These are phyloP conservation scores for Prosopocoilus inquinatus DNA, from an alignment of 2,888 invertebrate species.

Conservation along the genomic window DNA sequence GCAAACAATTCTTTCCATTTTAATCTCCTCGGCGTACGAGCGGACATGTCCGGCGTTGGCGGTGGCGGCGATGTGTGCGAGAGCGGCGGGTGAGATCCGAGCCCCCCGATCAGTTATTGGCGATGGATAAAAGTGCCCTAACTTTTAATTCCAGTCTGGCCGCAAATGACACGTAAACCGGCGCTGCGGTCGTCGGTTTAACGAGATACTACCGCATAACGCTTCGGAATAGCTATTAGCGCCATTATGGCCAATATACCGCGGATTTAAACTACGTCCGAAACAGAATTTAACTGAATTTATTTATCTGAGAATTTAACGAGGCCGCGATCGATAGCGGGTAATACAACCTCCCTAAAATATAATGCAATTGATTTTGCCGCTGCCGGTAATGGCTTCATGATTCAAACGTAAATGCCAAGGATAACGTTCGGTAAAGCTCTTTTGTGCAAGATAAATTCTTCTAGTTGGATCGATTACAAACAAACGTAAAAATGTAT, in stretches of 20 bases:
- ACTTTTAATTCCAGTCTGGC: slow-evolving; percentile 49
- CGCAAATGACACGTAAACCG: slow-evolving; percentile 50
- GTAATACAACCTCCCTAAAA: slow-evolving; percentile 8
- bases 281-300: slow-evolving; percentile 21
- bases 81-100: slow-evolving; percentile 14
- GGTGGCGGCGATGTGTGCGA: slow-evolving; percentile 15
- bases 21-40: slow-evolving; percentile 7
- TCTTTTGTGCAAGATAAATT: too few species aligned
- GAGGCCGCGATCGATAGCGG: slow-evolving; percentile 13
- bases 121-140: slow-evolving; percentile 44
- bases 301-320: slow-evolving; percentile 21
- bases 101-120: slow-evolving; percentile 34
- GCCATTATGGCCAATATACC: slow-evolving; percentile 46
- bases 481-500: too few species aligned
- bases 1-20: slow-evolving; percentile 13
- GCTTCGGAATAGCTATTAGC: slow-evolving; percentile 48
- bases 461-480: too few species aligned
- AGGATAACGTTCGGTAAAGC: too few species aligned
- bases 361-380: slow-evolving; percentile 19
- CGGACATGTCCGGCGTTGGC: slow-evolving; percentile 22
- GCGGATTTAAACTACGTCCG: slow-evolving; percentile 29
- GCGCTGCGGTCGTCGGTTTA: slow-evolving; percentile 47
- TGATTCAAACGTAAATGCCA: background rate
- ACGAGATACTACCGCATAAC: slow-evolving; percentile 50
- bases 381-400: slow-evolving; percentile 5